A percentile compares a stretch with the other conserved stretches of the same genome.
Evolutionary conservation across 2,113 vertebrate species (phyloP).

Genomic region (Salvator merianae): DNA sequence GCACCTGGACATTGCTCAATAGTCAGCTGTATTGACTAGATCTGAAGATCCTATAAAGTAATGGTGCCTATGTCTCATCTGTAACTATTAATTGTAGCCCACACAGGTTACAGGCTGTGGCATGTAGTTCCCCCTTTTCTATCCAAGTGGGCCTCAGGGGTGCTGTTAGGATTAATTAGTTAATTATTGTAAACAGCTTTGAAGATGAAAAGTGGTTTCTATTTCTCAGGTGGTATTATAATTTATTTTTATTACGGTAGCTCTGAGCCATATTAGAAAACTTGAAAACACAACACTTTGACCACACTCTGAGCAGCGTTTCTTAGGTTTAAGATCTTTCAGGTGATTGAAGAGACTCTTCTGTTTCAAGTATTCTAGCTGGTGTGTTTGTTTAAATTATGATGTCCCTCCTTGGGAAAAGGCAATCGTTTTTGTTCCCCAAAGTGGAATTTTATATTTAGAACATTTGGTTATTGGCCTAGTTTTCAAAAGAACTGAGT

Average conservation of each 20-base stretch:
- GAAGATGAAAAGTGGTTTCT: constrained; percentile 73
- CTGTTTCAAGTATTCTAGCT: constrained; percentile 53
- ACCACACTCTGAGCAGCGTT: constrained; percentile 54
- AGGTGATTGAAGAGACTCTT: constrained; percentile 56
- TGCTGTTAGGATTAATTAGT: constrained; percentile 72
- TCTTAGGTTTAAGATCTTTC: constrained; percentile 64
- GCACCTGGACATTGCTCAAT: constrained; percentile 70
- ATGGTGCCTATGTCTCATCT: constrained; percentile 59
- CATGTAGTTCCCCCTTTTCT: constrained; percentile 59
- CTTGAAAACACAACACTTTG: constrained; percentile 66
- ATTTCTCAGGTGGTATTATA: constrained; percentile 62
- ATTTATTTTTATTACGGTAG: constrained; percentile 53
- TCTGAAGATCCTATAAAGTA: constrained; percentile 56
- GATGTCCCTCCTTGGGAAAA: constrained; percentile 30
- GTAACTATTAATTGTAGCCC: constrained; percentile 63
- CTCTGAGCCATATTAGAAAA: constrained; percentile 64
- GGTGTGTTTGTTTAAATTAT: constrained; percentile 28
- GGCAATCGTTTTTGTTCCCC: neutral
- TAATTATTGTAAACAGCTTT: constrained; percentile 73
- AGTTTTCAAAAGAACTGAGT: constrained; percentile 14
- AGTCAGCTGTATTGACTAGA: constrained; percentile 65
- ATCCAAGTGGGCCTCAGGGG: constrained; percentile 67
- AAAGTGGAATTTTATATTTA: constrained; percentile 20
- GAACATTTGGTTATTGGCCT: constrained; percentile 7
- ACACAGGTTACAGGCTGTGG: constrained; percentile 61